These are phyloP conservation scores for Heliconius eleuchia DNA, from an alignment of 1,140 invertebrate species.

Conservation along the genomic window DNA sequence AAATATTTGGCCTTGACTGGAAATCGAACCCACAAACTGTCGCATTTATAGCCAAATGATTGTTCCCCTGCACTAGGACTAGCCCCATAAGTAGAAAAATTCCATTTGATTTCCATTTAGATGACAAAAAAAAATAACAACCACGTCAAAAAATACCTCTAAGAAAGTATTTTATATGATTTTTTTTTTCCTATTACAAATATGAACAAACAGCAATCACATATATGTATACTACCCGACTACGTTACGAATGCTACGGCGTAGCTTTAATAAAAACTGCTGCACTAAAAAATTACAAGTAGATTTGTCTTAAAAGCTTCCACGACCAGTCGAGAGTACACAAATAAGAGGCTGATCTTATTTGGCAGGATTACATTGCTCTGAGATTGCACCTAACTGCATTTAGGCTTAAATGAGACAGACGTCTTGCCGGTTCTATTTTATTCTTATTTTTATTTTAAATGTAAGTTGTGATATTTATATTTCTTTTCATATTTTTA, in stretches of 20 bases:
- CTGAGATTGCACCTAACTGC: constrained; percentile 67
- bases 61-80: no score
- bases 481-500: background rate
- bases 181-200: no score
- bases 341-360: constrained; percentile 58
- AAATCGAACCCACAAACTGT: no score
- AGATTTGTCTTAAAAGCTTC: constrained; percentile 43
- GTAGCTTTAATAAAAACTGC: background rate
- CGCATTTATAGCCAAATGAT: no score
- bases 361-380: constrained; percentile 42
- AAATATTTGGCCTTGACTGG: no score
- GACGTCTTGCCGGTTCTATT: constrained; percentile 18
- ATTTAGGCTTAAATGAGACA: constrained; percentile 54
- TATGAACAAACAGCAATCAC: no score
- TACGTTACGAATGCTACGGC: background rate
- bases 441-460: constrained; percentile 14
- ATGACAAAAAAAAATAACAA: no score
- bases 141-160: no score
- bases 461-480: background rate
- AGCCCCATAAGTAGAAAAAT: no score
- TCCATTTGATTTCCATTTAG: no score
- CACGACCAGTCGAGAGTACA: constrained; percentile 34
- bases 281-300: background rate
- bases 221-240: background rate
- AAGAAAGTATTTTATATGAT: no score